phyloP scores from a whole-genome alignment of 2,888 invertebrate genomes.

The Fragum sueziense region DNA sequence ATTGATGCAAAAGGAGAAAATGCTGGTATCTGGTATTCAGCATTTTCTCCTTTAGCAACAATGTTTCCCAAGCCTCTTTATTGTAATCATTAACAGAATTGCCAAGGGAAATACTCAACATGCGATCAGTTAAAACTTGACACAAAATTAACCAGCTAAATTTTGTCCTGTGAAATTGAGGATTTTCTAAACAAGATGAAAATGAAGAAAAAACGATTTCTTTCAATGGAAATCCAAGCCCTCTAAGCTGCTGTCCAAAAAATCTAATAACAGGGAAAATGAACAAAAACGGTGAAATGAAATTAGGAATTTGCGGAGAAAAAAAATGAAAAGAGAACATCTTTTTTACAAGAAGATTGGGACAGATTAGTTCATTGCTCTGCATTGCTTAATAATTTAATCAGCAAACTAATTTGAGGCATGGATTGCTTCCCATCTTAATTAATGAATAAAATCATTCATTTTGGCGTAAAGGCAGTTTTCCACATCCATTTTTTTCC shows the following conservation, averaged over 20 bases:
- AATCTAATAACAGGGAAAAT: background rate
- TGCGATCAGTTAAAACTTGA: no score
- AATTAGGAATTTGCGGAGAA: slow-evolving; percentile 1
- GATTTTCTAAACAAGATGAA: background rate
- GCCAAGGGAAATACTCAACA: no score
- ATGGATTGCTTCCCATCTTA: slow-evolving; percentile 14
- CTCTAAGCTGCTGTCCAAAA: background rate
- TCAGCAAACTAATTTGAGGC: slow-evolving; percentile 22
- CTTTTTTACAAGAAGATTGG: background rate
- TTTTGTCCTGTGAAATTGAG: background rate
- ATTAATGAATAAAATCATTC: slow-evolving; percentile 17
- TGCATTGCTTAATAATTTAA: slow-evolving; percentile 22
- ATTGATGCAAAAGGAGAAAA: no score
- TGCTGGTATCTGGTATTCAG: no score
- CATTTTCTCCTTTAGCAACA: no score
- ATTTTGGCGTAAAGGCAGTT: no score
- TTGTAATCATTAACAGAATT: no score
- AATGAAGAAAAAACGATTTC: background rate
- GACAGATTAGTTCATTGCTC: slow-evolving; percentile 21
- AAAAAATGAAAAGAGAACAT: slow-evolving; percentile 10
- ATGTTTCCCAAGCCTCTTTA: no score
- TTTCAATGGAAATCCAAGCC: background rate
- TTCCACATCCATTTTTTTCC: no score
- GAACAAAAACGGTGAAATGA: slow-evolving; percentile 7
- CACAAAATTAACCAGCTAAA: no score